These are phyloP conservation scores for Zaprionus capensis DNA, from an alignment of 1,140 invertebrate genomes.

Conservation along the genomic window DNA sequence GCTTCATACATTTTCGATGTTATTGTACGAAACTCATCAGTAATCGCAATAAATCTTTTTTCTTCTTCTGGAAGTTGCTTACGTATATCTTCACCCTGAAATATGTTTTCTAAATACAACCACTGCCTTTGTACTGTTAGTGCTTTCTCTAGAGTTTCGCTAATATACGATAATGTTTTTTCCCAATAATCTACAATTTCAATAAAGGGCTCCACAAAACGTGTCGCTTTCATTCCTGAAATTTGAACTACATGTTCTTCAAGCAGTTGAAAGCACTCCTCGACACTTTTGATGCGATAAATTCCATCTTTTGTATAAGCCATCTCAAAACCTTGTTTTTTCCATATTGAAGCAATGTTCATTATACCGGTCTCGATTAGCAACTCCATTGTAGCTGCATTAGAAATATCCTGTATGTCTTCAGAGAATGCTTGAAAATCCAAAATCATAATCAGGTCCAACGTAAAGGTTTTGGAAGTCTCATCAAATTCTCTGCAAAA, in stretches of 20 bases:
- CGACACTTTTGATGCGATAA: conserved; percentile 87
- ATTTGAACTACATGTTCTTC: conserved; percentile 91
- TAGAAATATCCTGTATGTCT: conserved; percentile 92
- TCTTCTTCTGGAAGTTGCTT: conserved; percentile 92
- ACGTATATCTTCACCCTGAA: conserved; percentile 92
- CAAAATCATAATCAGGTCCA: conserved; percentile 91
- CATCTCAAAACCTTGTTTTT: conserved; percentile 89
- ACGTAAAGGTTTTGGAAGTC: conserved; percentile 89
- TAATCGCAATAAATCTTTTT: conserved; percentile 90
- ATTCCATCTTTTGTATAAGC: conserved; percentile 88
- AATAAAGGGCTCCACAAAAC: conserved; percentile 93
- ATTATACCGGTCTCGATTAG: conserved; percentile 92
- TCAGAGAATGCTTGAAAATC: conserved; percentile 92
- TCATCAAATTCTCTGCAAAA: conserved; percentile 89
- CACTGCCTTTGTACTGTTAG: conserved; percentile 92
- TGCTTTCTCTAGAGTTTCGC: conserved; percentile 91
- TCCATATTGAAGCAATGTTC: conserved; percentile 89
- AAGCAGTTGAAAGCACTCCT: conserved; percentile 89
- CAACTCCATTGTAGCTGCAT: conserved; percentile 93
- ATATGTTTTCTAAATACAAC: conserved; percentile 94
- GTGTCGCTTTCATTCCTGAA: conserved; percentile 93
- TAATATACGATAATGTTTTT: conserved; percentile 90
- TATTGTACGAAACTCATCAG: conserved; percentile 89
- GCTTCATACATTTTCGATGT: conserved; percentile 87
- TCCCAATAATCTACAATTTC: conserved; percentile 93